These are phyloP conservation scores for Baronia brevicornis DNA, from an alignment of 2,888 invertebrate species.

Conservation along the genomic window DNA sequence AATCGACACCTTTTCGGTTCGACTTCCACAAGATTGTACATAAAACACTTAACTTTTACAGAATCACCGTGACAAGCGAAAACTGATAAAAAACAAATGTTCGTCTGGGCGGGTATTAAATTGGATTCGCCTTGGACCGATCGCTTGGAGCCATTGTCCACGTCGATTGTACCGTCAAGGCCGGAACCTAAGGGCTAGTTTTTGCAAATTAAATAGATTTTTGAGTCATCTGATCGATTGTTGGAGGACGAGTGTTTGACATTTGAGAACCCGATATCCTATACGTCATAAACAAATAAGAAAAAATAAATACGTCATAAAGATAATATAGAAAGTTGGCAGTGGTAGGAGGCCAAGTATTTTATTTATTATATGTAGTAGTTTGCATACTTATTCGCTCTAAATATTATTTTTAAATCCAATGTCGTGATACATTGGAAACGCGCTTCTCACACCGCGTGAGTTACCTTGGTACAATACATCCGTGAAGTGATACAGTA, in stretches of 20 bases:
- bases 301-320: too few species aligned
- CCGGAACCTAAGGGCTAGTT: constrained; percentile 11
- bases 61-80: constrained; percentile 7
- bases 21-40: too few species aligned
- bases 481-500: constrained; percentile 21
- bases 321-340: too few species aligned
- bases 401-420: too few species aligned
- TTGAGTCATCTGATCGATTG: constrained; percentile 16
- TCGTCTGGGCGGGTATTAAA: background rate
- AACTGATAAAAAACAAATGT: too few species aligned
- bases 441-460: constrained; percentile 21
- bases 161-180: constrained; percentile 9
- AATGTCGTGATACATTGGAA: constrained; percentile 14
- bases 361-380: too few species aligned
- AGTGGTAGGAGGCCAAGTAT: too few species aligned
- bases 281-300: too few species aligned
- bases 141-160: constrained; percentile 3
- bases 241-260: too few species aligned
- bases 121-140: constrained; percentile 4
- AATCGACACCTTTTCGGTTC: too few species aligned
- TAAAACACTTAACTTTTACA: background rate
- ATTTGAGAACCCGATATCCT: too few species aligned
- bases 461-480: constrained; percentile 22
- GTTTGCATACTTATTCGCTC: too few species aligned
- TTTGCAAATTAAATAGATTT: constrained; percentile 12